Percentiles rank a stretch among this genome's conserved stretches.
These are phyloP conservation scores for Chrysaora quinquecirrha DNA, from an alignment of 30 jellyfish, hydroid and myxozoan genomes.

Conservation along the genomic window DNA sequence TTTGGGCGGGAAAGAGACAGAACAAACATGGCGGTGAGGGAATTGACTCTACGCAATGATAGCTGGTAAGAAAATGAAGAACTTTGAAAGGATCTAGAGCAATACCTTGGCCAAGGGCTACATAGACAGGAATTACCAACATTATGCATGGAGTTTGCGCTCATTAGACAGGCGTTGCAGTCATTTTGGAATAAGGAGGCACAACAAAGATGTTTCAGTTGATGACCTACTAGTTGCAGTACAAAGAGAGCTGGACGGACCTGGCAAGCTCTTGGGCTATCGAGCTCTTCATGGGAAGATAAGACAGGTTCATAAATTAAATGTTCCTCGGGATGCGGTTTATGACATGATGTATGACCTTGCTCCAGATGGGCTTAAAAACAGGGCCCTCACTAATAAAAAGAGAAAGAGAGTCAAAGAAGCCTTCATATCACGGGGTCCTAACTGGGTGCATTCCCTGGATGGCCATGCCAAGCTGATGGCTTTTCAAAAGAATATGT, in stretches of 20 bases:
- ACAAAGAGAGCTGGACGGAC: not conserved
- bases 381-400: slow-evolving; percentile 15
- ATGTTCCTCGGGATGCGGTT: slow-evolving; percentile 49
- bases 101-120: not conserved
- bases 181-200: not conserved
- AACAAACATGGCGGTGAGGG: not conserved
- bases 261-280: not conserved
- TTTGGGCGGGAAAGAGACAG: not conserved
- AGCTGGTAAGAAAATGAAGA: not conserved
- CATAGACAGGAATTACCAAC: not conserved
- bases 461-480: slow-evolving; percentile 72
- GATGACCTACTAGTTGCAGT: slow-evolving; percentile 52
- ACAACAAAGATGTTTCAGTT: slow-evolving; percentile 29
- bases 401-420: slow-evolving; percentile 29
- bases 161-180: not conserved
- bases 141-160: not conserved
- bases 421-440: slow-evolving; percentile 28
- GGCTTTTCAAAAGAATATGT: slow-evolving; percentile 53
- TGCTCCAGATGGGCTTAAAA: slow-evolving; percentile 43
- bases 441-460: slow-evolving; percentile 9
- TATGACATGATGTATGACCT: slow-evolving; percentile 55
- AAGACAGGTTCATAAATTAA: slow-evolving; percentile 43
- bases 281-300: slow-evolving; percentile 31
- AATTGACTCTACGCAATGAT: not conserved
- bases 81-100: not conserved